Evolutionary conservation across 1,140 invertebrate genomes (phyloP).

Genomic region (Agraylea sexmaculata): DNA sequence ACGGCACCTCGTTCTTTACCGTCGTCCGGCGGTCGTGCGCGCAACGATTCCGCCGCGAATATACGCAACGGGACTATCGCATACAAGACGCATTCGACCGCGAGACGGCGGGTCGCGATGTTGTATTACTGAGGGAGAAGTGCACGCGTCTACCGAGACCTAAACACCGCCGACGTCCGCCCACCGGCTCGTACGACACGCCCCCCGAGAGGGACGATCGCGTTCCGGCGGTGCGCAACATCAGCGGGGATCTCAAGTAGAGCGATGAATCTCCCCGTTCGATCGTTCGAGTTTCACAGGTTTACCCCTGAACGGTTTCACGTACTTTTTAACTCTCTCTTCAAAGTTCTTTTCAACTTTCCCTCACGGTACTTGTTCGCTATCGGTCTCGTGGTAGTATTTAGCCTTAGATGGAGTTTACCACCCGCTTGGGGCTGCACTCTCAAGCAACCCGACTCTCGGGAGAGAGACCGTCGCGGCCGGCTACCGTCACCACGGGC

Average conservation of each 20-base stretch:
- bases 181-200: conserved; percentile 23
- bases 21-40: conserved; percentile 11
- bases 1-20: conserved; percentile 11
- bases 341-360: conserved; percentile 86
- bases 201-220: conserved; percentile 20
- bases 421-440: conserved; percentile 72
- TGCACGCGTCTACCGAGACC: conserved; percentile 32
- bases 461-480: conserved; percentile 45
- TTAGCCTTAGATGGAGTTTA: conserved; percentile 82
- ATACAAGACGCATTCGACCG: conserved; percentile 26
- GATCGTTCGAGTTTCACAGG: conserved; percentile 47
- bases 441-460: conserved; percentile 77
- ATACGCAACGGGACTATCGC: conserved; percentile 14
- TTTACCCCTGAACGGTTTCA: conserved; percentile 68
- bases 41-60: conserved; percentile 15
- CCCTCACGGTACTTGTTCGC: conserved; percentile 84
- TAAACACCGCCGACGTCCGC: conserved; percentile 26
- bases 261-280: conserved; percentile 43
- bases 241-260: conserved; percentile 24
- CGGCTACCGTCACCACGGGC: conserved; percentile 45
- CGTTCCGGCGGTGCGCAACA: conserved; percentile 24
- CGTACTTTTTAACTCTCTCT: conserved; percentile 79
- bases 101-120: conserved; percentile 38
- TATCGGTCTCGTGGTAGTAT: conserved; percentile 75
- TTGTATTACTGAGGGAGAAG: conserved; percentile 39